A percentile compares a stretch with the other conserved stretches of the same genome.
Evolutionary conservation across 2,797 vertebrate genomes (phyloP).

Genomic region (Premnoplex brunnescens): DNA sequence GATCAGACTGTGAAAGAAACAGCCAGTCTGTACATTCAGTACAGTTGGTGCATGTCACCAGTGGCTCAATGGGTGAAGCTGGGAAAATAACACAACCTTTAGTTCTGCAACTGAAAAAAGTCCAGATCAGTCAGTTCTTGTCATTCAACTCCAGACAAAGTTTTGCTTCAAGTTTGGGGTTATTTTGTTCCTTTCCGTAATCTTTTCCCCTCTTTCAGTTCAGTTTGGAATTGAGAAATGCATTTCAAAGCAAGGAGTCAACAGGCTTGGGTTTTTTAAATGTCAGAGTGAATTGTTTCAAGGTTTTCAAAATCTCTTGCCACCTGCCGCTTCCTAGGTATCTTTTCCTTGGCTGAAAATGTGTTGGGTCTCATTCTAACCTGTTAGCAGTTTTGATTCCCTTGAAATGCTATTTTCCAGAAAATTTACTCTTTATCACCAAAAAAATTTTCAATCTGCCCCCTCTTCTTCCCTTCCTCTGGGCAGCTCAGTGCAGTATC

Average conservation of each 20-base stretch:
- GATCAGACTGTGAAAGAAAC: not conserved
- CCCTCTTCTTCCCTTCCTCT: not conserved
- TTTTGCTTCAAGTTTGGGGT: not conserved
- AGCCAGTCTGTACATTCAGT: not conserved
- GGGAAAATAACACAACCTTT: not conserved
- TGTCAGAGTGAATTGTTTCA: not conserved
- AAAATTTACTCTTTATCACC: not conserved
- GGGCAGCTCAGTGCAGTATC: not conserved
- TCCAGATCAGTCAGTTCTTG: not conserved
- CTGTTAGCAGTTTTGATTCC: not conserved
- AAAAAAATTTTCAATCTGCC: not conserved
- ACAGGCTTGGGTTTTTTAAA: not conserved
- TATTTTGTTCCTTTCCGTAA: not conserved
- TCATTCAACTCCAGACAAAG: not conserved
- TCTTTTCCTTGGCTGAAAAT: not conserved
- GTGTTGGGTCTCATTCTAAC: not conserved
- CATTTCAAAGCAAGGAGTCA: not conserved
- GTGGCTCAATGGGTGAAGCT: not conserved
- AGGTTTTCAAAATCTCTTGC: slow-evolving; percentile 1
- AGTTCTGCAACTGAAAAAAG: not conserved
- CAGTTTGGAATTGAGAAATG: not conserved
- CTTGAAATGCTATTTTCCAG: not conserved
- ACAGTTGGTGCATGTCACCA: not conserved
- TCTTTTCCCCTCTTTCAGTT: not conserved
- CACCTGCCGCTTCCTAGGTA: not conserved